Evolutionary conservation across 2,888 invertebrate species (phyloP).

Genomic region (Lasioglossum oenotherae): DNA sequence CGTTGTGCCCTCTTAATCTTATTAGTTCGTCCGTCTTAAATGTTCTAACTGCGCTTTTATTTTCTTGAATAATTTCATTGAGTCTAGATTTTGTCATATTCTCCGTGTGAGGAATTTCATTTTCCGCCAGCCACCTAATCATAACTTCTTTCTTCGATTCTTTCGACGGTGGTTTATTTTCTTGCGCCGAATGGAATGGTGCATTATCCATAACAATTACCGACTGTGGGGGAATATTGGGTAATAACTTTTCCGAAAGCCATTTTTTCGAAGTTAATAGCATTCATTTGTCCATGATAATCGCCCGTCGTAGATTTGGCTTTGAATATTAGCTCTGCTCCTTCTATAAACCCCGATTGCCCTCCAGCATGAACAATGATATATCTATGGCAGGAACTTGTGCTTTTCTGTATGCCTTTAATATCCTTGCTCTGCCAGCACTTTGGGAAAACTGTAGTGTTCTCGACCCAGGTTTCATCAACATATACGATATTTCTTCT

Average conservation of each 20-base stretch:
- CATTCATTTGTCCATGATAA: slow-evolving; percentile 6
- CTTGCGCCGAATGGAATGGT: neutral
- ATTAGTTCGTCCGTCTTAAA: neutral
- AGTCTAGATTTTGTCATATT: neutral
- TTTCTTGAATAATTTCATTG: neutral
- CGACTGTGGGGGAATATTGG: neutral
- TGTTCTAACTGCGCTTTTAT: neutral
- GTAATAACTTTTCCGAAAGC: neutral
- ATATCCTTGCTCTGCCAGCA: neutral
- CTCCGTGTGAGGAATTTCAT: neutral
- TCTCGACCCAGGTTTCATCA: neutral
- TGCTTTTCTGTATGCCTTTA: neutral
- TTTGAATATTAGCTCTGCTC: neutral
- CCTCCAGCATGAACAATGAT: neutral
- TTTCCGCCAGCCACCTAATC: neutral
- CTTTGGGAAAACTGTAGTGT: neutral
- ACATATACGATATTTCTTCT: neutral
- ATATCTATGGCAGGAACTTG: neutral
- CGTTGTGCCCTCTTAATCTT: neutral
- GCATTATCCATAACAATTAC: neutral
- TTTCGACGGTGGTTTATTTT: neutral
- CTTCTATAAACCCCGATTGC: neutral
- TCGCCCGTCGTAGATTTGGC: neutral
- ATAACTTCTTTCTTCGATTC: neutral
- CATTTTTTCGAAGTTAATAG: neutral